Evolutionary conservation across 2,888 invertebrate genomes (phyloP).

Genomic region (Crocallis elinguaria): DNA sequence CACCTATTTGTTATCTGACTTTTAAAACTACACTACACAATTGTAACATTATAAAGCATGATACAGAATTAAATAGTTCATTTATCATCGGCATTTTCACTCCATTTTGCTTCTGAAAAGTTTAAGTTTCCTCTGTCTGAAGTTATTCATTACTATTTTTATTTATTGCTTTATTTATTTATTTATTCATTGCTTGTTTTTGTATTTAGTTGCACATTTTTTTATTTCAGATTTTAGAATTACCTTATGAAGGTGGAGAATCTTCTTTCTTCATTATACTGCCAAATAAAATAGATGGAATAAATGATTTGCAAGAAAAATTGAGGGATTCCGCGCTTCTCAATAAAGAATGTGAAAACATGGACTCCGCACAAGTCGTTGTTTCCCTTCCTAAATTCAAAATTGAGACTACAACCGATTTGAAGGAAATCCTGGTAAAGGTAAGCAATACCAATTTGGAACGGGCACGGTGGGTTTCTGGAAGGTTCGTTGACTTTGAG

Average conservation of each 20-base stretch:
- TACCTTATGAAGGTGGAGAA: constrained; percentile 89
- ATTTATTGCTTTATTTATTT: no score
- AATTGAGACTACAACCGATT: constrained; percentile 88
- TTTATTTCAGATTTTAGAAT: constrained; percentile 85
- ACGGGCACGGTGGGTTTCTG: neutral
- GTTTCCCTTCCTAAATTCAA: constrained; percentile 91
- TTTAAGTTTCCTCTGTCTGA: no score
- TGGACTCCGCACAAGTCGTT: constrained; percentile 80
- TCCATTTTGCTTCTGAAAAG: no score
- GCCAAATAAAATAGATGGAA: constrained; percentile 88
- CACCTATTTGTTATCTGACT: no score
- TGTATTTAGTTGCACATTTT: neutral
- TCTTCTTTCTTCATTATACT: constrained; percentile 89
- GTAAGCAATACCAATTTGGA: constrained; percentile 68
- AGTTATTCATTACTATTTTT: no score
- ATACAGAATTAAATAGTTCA: no score
- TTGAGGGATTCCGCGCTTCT: constrained; percentile 74
- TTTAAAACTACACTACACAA: no score
- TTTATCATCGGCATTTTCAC: no score
- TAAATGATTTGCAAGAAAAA: constrained; percentile 85
- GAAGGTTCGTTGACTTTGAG: no score
- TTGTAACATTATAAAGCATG: no score
- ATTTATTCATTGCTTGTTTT: no score
- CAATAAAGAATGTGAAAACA: constrained; percentile 63
- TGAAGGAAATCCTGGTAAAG: constrained; percentile 84